These are phyloP conservation scores for Eclectus roratus DNA, from an alignment of 2,113 vertebrate genomes.

Conservation along the genomic window DNA sequence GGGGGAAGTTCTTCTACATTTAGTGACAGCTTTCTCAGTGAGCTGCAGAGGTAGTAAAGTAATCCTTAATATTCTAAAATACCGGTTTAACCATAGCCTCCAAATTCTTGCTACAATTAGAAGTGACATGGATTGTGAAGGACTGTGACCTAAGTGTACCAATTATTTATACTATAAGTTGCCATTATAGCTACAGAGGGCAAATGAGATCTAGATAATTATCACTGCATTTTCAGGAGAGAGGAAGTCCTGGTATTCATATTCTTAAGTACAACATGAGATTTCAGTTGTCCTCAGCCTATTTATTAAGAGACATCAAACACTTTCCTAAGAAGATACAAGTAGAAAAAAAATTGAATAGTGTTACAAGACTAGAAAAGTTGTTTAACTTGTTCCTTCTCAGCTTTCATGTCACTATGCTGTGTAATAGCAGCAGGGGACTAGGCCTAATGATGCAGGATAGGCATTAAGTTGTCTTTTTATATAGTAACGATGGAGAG, in stretches of 20 bases:
- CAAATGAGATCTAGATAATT: background rate
- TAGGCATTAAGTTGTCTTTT: background rate
- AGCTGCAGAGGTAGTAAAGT: background rate
- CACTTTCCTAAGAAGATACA: fast-evolving
- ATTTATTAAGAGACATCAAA: background rate
- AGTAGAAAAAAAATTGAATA: background rate
- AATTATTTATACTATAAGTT: background rate
- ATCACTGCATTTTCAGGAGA: background rate
- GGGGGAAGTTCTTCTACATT: background rate
- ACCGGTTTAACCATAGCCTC: background rate
- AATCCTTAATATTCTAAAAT: background rate
- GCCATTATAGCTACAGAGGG: background rate
- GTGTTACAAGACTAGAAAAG: background rate
- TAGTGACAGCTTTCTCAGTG: background rate
- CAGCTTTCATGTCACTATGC: background rate
- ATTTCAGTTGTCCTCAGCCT: background rate
- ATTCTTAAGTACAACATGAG: background rate
- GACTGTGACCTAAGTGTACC: background rate
- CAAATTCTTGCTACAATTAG: background rate
- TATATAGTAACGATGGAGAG: background rate
- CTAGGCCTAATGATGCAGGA: background rate
- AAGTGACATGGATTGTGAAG: background rate
- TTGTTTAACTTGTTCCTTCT: background rate
- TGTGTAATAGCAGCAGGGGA: background rate
- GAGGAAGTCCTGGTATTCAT: background rate